These are phyloP conservation scores for Xestia c-nigrum DNA, from an alignment of 2,888 invertebrate genomes.

Conservation along the genomic window DNA sequence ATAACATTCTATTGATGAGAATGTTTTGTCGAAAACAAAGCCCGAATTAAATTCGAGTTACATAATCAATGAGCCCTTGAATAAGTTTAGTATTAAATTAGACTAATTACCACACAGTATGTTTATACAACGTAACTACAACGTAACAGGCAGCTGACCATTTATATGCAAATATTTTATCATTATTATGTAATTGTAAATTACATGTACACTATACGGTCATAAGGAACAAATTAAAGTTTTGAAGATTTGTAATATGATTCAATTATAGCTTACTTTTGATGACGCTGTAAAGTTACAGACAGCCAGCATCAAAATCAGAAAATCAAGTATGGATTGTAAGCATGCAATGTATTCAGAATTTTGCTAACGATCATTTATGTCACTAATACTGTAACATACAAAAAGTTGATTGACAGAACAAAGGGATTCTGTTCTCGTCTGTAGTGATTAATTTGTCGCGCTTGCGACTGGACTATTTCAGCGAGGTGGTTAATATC, in stretches of 20 bases:
- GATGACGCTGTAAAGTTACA: background rate
- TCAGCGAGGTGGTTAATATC: background rate
- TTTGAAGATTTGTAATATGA: background rate
- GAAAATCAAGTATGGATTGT: background rate
- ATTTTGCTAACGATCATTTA: no score
- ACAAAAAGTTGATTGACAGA: no score
- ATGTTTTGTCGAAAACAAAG: conserved; percentile 5
- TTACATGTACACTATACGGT: background rate
- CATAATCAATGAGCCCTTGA: conserved; percentile 27
- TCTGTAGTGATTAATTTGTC: no score
- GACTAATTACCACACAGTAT: conserved; percentile 16
- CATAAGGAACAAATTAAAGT: background rate
- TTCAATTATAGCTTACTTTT: background rate
- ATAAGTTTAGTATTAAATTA: background rate
- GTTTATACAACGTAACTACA: background rate
- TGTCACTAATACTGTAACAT: no score
- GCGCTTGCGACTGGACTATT: no score
- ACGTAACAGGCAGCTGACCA: background rate
- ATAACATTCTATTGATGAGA: background rate
- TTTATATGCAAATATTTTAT: conserved; percentile 11
- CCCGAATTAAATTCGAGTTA: conserved; percentile 1
- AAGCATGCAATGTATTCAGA: background rate
- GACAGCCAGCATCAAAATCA: background rate
- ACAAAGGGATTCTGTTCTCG: no score
- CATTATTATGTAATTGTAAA: background rate